These are phyloP conservation scores for Pandemis corylana DNA, from an alignment of 2,888 invertebrate species.

Conservation along the genomic window DNA sequence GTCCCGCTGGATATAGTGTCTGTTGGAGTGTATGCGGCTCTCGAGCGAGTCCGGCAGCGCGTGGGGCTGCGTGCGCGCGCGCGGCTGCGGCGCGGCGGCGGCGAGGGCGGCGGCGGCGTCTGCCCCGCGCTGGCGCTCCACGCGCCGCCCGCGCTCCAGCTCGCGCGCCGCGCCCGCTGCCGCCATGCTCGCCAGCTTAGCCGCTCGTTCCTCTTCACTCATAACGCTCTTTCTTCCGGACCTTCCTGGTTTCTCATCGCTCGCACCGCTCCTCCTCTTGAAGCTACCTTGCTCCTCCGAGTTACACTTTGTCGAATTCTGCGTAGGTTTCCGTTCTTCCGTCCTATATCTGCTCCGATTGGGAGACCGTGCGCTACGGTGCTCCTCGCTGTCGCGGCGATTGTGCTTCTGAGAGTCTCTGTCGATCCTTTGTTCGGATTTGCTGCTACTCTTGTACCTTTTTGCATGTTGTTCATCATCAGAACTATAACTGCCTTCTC, in stretches of 20 bases:
- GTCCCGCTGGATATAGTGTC: constrained; percentile 95
- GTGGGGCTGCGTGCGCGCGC: constrained; percentile 85
- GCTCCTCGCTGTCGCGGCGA: constrained; percentile 15
- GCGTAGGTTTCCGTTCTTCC: constrained; percentile 50
- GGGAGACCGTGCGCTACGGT: constrained; percentile 33
- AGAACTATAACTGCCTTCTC: constrained; percentile 23
- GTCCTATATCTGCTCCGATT: constrained; percentile 55
- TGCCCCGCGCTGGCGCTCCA: constrained; percentile 86
- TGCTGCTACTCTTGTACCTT: constrained; percentile 85
- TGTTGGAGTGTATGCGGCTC: constrained; percentile 93
- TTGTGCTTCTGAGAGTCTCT: not conserved
- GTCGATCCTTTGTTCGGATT: constrained; percentile 62
- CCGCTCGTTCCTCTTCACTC: constrained; percentile 83
- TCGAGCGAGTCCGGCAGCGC: constrained; percentile 90
- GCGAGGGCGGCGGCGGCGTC: constrained; percentile 80
- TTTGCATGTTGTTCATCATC: constrained; percentile 62
- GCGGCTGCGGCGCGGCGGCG: constrained; percentile 79
- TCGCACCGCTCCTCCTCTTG: constrained; percentile 45
- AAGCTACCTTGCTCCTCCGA: constrained; percentile 50
- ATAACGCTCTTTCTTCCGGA: constrained; percentile 50
- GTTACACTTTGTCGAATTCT: constrained; percentile 10
- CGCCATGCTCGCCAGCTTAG: constrained; percentile 91
- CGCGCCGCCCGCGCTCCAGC: constrained; percentile 86
- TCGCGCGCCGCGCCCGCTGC: constrained; percentile 90
- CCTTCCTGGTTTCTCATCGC: constrained; percentile 53